Evolutionary conservation across 92 coral and sea anemone species (phyloP).

Genomic region (Scolanthus callimorphus): DNA sequence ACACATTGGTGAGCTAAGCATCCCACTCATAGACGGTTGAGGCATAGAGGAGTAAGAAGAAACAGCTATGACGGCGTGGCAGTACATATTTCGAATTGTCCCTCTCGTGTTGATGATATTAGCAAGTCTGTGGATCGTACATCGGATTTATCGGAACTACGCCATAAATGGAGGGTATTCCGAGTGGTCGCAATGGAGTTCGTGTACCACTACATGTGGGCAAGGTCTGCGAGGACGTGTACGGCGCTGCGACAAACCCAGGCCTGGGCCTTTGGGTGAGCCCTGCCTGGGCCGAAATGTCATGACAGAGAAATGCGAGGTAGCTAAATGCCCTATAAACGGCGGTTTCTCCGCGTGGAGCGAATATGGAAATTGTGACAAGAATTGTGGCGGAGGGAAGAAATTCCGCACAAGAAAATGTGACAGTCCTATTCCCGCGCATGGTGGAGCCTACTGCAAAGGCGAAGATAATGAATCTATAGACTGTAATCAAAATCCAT

Average conservation of each 20-base stretch:
- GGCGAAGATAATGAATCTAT: not conserved
- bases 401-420: slow-evolving; percentile 1
- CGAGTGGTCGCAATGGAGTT: slow-evolving; percentile 5
- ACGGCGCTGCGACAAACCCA: slow-evolving; percentile 8
- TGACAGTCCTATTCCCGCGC: slow-evolving; percentile 1
- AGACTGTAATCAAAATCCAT: not conserved
- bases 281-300: slow-evolving; percentile 1
- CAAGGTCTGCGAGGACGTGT: slow-evolving; percentile 4
- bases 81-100: no score
- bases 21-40: no score
- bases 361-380: slow-evolving; percentile 77
- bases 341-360: slow-evolving; percentile 93
- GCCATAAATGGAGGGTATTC: slow-evolving; percentile 19
- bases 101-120: no score
- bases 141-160: no score
- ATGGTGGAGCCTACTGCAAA: slow-evolving; percentile 3
- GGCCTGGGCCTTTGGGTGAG: slow-evolving; percentile 6
- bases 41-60: no score
- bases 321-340: slow-evolving; percentile 15
- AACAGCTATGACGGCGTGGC: no score
- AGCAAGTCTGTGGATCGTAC: no score
- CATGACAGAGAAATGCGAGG: not conserved
- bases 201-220: slow-evolving; percentile 12
- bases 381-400: slow-evolving; percentile 62
- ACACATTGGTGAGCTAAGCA: no score